phyloP scores from a whole-genome alignment of 2,797 vertebrate species.

The Mormyrus proboscirostris region DNA sequence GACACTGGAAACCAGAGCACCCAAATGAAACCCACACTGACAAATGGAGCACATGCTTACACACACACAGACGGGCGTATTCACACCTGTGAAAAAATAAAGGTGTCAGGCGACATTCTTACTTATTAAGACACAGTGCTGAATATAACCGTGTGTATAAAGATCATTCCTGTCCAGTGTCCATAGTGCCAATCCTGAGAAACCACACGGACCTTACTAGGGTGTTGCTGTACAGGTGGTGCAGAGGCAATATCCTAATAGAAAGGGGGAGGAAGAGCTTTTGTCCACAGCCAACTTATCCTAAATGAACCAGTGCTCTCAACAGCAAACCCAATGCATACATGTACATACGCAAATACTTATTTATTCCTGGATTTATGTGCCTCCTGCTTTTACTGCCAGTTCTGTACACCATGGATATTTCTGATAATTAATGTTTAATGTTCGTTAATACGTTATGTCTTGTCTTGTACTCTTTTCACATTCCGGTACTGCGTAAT shows the following conservation, averaged over 20 bases:
- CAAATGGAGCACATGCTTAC: not conserved
- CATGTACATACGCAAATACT: not conserved
- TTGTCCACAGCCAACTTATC: not conserved
- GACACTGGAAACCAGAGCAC: not conserved
- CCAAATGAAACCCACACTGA: not conserved
- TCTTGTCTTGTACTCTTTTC: not conserved
- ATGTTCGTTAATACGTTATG: not conserved
- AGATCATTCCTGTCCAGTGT: not conserved
- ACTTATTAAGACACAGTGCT: not conserved
- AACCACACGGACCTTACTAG: not conserved
- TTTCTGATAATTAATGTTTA: not conserved
- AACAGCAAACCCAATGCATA: not conserved
- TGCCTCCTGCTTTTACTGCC: not conserved
- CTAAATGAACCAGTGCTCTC: not conserved
- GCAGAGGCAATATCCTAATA: not conserved
- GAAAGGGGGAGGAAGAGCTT: not conserved
- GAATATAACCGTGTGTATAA: not conserved
- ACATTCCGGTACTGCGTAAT: not conserved
- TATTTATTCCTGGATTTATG: not conserved
- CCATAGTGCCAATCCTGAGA: not conserved
- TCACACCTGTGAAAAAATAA: not conserved
- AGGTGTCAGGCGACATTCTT: not conserved
- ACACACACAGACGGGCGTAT: not conserved
- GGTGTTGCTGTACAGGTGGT: not conserved
- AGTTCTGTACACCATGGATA: not conserved